A percentile compares a stretch with the other conserved stretches of the same genome.
Evolutionary conservation across 2,113 vertebrate species (phyloP).

Genomic region (Noctilio leporinus): DNA sequence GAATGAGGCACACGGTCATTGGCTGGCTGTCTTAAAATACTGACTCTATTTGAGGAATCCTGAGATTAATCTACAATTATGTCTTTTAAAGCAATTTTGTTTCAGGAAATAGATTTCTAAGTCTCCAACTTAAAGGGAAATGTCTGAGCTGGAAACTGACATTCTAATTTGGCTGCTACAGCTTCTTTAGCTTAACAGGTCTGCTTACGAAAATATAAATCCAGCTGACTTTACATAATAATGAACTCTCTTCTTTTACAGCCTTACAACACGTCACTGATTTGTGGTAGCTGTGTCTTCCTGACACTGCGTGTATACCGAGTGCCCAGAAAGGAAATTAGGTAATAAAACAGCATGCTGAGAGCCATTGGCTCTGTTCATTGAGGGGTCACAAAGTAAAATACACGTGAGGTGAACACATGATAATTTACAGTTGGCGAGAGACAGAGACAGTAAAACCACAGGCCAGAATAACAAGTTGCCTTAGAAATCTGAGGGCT

Average conservation of each 20-base stretch:
- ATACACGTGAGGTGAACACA: neutral
- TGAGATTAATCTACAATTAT: neutral
- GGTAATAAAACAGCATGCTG: constrained; percentile 4
- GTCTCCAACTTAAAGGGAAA: neutral
- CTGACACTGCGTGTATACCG: neutral
- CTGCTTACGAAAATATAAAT: constrained; percentile 11
- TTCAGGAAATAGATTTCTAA: neutral
- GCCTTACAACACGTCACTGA: neutral
- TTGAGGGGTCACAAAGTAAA: neutral
- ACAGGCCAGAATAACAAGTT: neutral
- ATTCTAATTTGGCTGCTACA: neutral
- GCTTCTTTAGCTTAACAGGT: neutral
- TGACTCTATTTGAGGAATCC: neutral
- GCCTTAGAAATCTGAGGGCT: neutral
- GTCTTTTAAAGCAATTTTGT: neutral
- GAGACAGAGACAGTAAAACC: neutral
- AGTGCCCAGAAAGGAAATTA: constrained; percentile 37
- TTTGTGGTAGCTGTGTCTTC: constrained; percentile 15
- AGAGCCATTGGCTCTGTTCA: neutral
- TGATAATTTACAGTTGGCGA: neutral
- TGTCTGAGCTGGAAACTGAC: neutral
- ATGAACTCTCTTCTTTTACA: neutral
- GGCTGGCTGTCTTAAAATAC: neutral
- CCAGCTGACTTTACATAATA: neutral
- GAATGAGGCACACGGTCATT: neutral